phyloP scores from a whole-genome alignment of 1,140 invertebrate species.

The Octopus bimaculoides region DNA sequence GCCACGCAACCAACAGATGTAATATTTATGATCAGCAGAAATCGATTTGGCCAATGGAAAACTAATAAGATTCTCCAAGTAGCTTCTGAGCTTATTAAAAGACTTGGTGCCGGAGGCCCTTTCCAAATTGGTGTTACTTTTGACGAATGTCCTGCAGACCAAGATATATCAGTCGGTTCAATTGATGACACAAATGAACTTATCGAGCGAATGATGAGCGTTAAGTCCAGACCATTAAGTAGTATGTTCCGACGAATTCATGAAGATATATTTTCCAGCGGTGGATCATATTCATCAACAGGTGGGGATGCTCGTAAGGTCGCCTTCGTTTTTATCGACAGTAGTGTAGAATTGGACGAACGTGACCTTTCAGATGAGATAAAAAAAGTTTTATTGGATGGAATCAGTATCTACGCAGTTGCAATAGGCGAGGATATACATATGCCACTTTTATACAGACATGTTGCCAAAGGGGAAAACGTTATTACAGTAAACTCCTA shows the following conservation, averaged over 20 bases:
- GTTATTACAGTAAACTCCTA: neutral
- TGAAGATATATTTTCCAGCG: neutral
- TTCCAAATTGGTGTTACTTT: neutral
- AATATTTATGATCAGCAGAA: neutral
- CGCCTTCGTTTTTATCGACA: neutral
- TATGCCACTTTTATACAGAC: neutral
- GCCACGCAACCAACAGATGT: neutral
- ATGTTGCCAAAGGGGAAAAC: neutral
- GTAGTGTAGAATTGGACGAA: neutral
- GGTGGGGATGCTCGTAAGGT: neutral
- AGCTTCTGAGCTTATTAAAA: neutral
- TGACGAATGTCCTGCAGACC: neutral
- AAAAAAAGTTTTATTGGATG: neutral
- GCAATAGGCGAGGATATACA: neutral
- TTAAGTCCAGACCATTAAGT: neutral
- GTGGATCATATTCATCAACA: neutral
- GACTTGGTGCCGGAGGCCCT: neutral
- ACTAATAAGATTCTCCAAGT: neutral
- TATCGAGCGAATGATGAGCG: neutral
- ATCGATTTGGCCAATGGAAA: neutral
- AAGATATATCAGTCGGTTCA: neutral
- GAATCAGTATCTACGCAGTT: neutral
- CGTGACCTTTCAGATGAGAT: neutral
- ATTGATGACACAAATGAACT: constrained; percentile 1
- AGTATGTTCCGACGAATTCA: neutral